Base-by-base conservation (phyloP, 2,797 vertebrate genomes). In the Bradypodion pumilum region DNA sequence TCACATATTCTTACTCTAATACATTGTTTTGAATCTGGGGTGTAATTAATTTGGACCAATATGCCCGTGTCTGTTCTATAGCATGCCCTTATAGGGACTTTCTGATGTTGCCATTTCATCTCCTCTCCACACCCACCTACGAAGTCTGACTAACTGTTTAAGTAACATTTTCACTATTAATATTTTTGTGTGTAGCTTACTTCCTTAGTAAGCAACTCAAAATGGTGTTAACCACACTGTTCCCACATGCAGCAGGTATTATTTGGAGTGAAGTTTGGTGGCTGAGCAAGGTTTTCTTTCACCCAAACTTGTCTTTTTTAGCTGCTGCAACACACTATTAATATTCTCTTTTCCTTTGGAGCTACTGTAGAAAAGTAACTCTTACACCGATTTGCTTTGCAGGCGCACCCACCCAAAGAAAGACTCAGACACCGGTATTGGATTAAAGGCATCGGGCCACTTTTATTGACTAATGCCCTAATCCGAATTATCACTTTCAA, bases 11-110 rank as follows among this genome's bases (percentile, higher is more conserved):
- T 66, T 62, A 73, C 29, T 32, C 15, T 2, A 1, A 74, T 68
- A 40, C 1, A 21, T 29, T 10, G 13, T 78, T 74, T 62, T 44
- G 19, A 16, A 32, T 78, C 40, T 35, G 8, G 3, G 8, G 3
- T 63, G 35, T 35, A 72, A 65, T 84, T 63, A 78, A 70, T 29
- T 73, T 79, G 69, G 59, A 56, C 1, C 21, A 42, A 10, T 63
- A n/a, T 56, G 35, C 10, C 16, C 21, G n/a, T 63, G 35, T 42
- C 29, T 29, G 27, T 74, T 81, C n/a, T n/a, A n/a, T n/a, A 85
- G 68, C 37, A 40, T 63, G 72, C 13, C 66, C 74, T 62, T 81
- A 40, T 81, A 85, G 52, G 73, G 79, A 75, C 62, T 60, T 85
- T 65, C 29, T 59, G 35, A 25, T 25, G 10, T 69, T 69, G 21